Conservation (phyloP, 2,113 vertebrate genomes). For the Speoplatyrhinus poulsoni region DNA sequence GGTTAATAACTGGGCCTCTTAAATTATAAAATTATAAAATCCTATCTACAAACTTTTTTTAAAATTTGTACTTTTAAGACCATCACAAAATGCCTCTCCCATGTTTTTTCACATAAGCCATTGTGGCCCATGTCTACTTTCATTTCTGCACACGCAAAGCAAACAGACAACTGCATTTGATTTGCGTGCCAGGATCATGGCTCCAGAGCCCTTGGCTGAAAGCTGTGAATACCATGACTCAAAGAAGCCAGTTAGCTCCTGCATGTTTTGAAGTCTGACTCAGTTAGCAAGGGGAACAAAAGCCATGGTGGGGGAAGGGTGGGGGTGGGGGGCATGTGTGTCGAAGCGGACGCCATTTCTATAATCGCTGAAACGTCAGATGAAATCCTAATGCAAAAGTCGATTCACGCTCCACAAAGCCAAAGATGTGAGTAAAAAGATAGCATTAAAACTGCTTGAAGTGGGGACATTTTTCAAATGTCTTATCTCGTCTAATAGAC, state of each 20-base stretch:
- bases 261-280: constrained; percentile 23
- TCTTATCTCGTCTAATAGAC: no score
- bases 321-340: background rate
- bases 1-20: no score
- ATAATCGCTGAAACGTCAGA: constrained; percentile 18
- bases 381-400: constrained; percentile 16
- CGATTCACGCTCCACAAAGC: constrained; percentile 1
- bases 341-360: constrained; percentile 27
- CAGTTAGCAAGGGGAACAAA: constrained; percentile 9
- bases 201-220: constrained; percentile 9
- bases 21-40: no score
- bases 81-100: background rate
- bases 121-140: constrained; percentile 3
- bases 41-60: no score
- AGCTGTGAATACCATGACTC: constrained; percentile 38
- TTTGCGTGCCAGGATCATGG: constrained; percentile 14
- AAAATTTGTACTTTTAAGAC: no score
- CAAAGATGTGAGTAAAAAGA: background rate
- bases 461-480: background rate
- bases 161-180: constrained; percentile 13
- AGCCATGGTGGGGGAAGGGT: background rate
- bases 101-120: background rate
- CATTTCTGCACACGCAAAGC: no score
- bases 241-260: constrained; percentile 27
- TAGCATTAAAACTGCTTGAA: background rate